Base-by-base conservation (phyloP, 2,113 vertebrate genomes). In the Macquaria ambigua region DNA sequence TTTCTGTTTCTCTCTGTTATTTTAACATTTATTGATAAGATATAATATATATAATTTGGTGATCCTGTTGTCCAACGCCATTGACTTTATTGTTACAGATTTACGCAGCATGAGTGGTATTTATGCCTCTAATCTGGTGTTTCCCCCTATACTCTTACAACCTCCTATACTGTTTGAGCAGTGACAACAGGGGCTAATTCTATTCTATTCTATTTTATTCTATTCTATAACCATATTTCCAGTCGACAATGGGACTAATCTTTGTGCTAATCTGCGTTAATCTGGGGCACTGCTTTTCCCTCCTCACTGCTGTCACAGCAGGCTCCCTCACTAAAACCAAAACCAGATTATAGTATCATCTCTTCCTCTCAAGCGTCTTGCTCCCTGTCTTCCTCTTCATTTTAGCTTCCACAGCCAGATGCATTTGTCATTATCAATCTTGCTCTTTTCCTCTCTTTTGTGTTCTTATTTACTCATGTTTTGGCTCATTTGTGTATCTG, bases 21-120 rank as follows among this genome's bases (percentile, higher is more conserved):
- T 88, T 89, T 88, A 68, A 83, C 56, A 81, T 90, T 52, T 85
- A 89, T 82, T 86, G 70, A 89, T 87, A 82, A 74, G 8, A 85
- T 85, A 90, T 62, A 77, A 77, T 78, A 83, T 61, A 62, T 70
- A 81, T 78, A 28, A 85, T 82, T 83, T 75, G 78, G 63, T 89
- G 63, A 71, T 31, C 58, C 46, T 84, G 74, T 82, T 83, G 79
- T 87, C 77, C 69, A 81, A 79, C 4, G 3, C 76, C 84, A 90
- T 82, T 83, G 76, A 89, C 62, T 83, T 87, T 74, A 85, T 56
- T 58, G 62, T 74, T 72, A 85, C 88, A 68, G 86, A 90, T 89
- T 84, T 64, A 88, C 18, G 31, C 68, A 89, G 63, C 77, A 68
- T 73, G 69, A 83, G 50, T 85, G 77, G 74, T 83, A 86, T 92